Evolutionary conservation across 2,113 vertebrate species (phyloP).

Genomic region (Corvus moneduloides): DNA sequence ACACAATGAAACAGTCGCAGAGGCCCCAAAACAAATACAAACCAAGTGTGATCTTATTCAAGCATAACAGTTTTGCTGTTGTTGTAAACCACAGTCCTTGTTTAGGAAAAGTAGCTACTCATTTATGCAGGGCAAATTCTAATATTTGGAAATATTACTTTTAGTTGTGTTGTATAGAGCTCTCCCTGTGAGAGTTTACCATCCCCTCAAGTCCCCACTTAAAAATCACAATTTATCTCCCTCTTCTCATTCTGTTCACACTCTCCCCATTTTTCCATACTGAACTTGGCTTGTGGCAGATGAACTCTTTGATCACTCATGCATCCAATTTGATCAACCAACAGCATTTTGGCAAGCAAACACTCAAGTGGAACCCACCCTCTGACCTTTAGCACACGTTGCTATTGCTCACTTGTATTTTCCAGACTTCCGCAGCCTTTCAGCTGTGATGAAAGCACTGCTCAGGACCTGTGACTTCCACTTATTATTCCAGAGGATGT

Average conservation of each 20-base stretch:
- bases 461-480: slow-evolving; percentile 24
- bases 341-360: background rate
- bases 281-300: background rate
- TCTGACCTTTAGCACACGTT: background rate
- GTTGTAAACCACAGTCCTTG: background rate
- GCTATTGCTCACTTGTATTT: background rate
- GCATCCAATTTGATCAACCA: background rate
- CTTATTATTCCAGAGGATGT: slow-evolving; percentile 52
- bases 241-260: background rate
- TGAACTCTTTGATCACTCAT: background rate
- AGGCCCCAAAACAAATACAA: background rate
- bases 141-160: background rate
- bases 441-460: background rate
- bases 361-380: background rate
- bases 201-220: background rate
- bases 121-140: background rate
- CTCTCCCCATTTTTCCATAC: background rate
- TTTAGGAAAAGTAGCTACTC: background rate
- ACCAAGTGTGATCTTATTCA: background rate
- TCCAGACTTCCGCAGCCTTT: background rate
- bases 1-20: background rate
- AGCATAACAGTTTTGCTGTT: background rate
- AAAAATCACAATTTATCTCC: background rate
- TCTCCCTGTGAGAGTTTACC: background rate
- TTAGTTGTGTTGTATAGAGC: background rate